These are phyloP conservation scores for Stictonetta naevosa DNA, from an alignment of 2,113 vertebrate species.

Conservation along the genomic window DNA sequence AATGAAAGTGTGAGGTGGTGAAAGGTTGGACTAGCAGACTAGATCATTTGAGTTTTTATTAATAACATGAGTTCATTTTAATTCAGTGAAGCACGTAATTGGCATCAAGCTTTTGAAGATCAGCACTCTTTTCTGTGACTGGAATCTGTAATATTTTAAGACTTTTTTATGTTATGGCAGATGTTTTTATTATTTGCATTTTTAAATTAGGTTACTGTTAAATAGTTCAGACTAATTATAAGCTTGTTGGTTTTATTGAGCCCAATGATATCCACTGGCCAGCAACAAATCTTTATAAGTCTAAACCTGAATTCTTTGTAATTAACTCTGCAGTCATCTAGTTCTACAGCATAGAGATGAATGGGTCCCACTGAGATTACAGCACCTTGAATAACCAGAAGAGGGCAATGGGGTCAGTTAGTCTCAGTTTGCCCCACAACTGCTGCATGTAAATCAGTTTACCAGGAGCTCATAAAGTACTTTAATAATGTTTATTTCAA, in stretches of 20 bases:
- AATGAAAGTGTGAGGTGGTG: slow-evolving; percentile 72
- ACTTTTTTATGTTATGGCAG: slow-evolving; percentile 55
- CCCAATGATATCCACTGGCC: slow-evolving; percentile 51
- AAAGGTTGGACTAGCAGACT: slow-evolving; percentile 74
- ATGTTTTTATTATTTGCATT: slow-evolving; percentile 78
- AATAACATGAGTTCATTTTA: slow-evolving; percentile 81
- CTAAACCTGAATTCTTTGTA: slow-evolving; percentile 69
- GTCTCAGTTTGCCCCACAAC: slow-evolving; percentile 63
- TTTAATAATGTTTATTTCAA: slow-evolving; percentile 50
- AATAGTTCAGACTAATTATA: slow-evolving; percentile 77
- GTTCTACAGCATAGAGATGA: slow-evolving; percentile 59
- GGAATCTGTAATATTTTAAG: slow-evolving; percentile 70
- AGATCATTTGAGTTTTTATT: slow-evolving; percentile 79
- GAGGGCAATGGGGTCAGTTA: slow-evolving; percentile 73
- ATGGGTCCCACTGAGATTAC: slow-evolving; percentile 64
- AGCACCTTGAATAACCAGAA: slow-evolving; percentile 74
- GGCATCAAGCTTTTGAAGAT: slow-evolving; percentile 76
- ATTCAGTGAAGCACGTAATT: slow-evolving; percentile 83
- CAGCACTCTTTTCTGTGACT: slow-evolving; percentile 65
- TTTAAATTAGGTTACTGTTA: slow-evolving; percentile 74
- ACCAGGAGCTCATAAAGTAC: slow-evolving; percentile 32
- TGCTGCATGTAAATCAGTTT: slow-evolving; percentile 76
- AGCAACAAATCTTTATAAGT: slow-evolving; percentile 73
- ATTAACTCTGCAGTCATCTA: slow-evolving; percentile 69
- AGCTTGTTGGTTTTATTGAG: slow-evolving; percentile 74